Base-by-base conservation (phyloP, 2,888 invertebrate genomes). In the Nysson spinosus region DNA sequence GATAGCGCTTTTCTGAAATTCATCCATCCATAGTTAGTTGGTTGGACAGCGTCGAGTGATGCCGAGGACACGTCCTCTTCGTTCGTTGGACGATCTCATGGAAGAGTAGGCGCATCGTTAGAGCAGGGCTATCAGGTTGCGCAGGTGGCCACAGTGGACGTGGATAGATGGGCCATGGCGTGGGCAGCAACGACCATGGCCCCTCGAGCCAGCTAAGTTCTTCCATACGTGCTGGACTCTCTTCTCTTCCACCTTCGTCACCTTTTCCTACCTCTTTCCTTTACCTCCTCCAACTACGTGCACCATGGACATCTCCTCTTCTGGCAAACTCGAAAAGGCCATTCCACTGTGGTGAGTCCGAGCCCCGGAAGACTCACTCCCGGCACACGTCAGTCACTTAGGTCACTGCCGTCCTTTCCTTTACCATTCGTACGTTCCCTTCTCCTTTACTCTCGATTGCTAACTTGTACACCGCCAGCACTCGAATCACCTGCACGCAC, bases 101-200 rank as follows among this genome's bases (percentile, higher is more conserved):
- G 43, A 57, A 65, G 64, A 64, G 43, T 67, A 67, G 20, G 68
- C 62, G 64, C 71, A 68, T 80, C 80, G 75, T 80, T 78, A 80
- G 76, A 69, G 68, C 57, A 43, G 62, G 68, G 69, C 60, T 79
- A 72, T 78, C 69, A 77, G 69, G 63, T 65, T 61, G 67, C 65
- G 63, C 73, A 77, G 73, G 73, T 79, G 74, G 65, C 72, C 62
- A 63, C 37, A 64, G 43, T 61, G 60, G 80, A 81, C 80, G 75
- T 78, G 74, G 80, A 82, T 82, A 73, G 76, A 80, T 81, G 80
- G 76, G 55, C 76, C 66, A 72, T 60, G 63, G 77, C 56, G 72
- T 72, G 72, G 73, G 72, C 60, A 69, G 67, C 71, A 61, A 52
- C 71, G 42, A 58, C 51, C 67, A 30, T 60, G 35, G 72, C 73